Percentiles rank a stretch among this genome's conserved stretches.
These are phyloP conservation scores for Tyria jacobaeae DNA, from an alignment of 2,888 invertebrate species.

Conservation along the genomic window DNA sequence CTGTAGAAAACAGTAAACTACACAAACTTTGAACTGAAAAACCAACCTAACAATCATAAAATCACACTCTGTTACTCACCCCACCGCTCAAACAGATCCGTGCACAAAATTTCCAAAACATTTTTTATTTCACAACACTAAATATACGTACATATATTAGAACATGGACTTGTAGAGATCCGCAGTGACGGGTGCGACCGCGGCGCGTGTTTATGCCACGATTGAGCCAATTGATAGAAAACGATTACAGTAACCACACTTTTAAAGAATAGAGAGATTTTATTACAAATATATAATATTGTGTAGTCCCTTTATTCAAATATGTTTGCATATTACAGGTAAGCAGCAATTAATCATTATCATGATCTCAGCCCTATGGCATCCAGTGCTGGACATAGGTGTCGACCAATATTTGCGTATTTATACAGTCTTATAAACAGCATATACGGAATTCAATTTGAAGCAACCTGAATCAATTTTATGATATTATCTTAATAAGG, in stretches of 20 bases:
- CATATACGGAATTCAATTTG: too few relatives aligned
- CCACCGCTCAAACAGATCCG: not conserved
- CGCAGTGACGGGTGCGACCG: conserved; percentile 58
- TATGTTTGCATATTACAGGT: too few relatives aligned
- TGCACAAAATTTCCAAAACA: conserved; percentile 24
- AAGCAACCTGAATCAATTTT: too few relatives aligned
- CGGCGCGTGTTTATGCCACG: conserved; percentile 74
- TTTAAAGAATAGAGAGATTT: not conserved
- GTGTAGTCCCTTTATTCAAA: too few relatives aligned
- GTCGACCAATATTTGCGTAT: too few relatives aligned
- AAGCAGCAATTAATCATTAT: too few relatives aligned
- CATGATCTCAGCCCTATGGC: too few relatives aligned
- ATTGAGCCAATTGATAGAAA: conserved; percentile 72
- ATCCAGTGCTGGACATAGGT: too few relatives aligned
- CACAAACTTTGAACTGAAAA: not conserved
- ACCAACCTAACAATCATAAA: conserved; percentile 9
- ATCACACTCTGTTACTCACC: not conserved
- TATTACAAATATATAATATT: not conserved
- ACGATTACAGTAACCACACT: conserved; percentile 36
- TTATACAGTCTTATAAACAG: too few relatives aligned
- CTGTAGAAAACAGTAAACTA: too few relatives aligned
- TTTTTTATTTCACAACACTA: conserved; percentile 37
- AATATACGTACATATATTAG: conserved; percentile 26
- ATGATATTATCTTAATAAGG: too few relatives aligned
- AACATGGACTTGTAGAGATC: conserved; percentile 23